These are phyloP conservation scores for Limenitis arthemis DNA, from an alignment of 2,888 invertebrate species.

Conservation along the genomic window DNA sequence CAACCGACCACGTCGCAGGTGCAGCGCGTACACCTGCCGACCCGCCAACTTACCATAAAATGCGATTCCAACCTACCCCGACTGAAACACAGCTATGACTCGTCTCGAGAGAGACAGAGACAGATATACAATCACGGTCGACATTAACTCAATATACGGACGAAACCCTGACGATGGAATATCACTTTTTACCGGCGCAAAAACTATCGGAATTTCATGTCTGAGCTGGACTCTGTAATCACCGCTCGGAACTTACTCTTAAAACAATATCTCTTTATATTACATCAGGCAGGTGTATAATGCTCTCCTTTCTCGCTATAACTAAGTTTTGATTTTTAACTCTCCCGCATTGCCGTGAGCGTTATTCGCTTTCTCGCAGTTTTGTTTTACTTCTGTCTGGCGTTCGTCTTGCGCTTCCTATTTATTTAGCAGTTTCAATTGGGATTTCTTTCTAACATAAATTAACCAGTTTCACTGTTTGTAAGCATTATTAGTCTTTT, in stretches of 20 bases:
- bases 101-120: conserved; percentile 42
- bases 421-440: conserved; percentile 61
- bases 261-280: conserved; percentile 65
- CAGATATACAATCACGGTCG: conserved; percentile 60
- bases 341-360: conserved; percentile 38
- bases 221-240: conserved; percentile 62
- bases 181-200: conserved; percentile 68
- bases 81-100: conserved; percentile 54
- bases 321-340: conserved; percentile 53
- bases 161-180: conserved; percentile 63
- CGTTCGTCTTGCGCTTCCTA: conserved; percentile 52
- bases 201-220: conserved; percentile 68
- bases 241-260: conserved; percentile 58
- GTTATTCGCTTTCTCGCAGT: conserved; percentile 50
- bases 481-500: not conserved
- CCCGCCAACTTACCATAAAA: conserved; percentile 69
- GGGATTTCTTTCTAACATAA: conserved; percentile 35
- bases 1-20: conserved; percentile 63
- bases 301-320: conserved; percentile 47
- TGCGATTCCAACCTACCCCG: conserved; percentile 63
- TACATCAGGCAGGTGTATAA: conserved; percentile 65
- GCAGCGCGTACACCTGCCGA: conserved; percentile 63
- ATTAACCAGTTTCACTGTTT: conserved; percentile 1
- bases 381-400: conserved; percentile 68
- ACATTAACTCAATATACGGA: conserved; percentile 68